Conservation (phyloP, 2,888 invertebrate species). For the Brachyopa scutellaris region DNA sequence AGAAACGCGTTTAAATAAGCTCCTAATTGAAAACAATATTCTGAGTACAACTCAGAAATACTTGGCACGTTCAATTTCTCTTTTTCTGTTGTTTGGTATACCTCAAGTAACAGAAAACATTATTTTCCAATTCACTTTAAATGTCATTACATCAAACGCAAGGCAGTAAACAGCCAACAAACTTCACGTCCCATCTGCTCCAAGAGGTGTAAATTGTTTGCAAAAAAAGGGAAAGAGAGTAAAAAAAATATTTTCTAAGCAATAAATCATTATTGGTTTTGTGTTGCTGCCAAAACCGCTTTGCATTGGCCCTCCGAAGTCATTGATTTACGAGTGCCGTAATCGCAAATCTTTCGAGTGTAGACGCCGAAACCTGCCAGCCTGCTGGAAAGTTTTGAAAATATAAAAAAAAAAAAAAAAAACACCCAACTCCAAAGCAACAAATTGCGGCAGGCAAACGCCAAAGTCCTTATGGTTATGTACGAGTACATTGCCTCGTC, state of each 20-base stretch:
- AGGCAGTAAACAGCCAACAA: conserved; percentile 52
- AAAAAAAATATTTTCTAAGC: conserved; percentile 58
- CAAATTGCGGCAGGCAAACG: conserved; percentile 33
- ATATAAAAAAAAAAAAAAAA: background rate
- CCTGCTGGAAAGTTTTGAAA: conserved; percentile 9
- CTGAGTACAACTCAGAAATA: background rate
- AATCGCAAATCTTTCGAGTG: conserved; percentile 53
- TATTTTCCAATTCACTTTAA: conserved; percentile 53
- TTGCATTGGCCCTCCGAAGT: conserved; percentile 41
- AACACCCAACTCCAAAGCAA: conserved; percentile 13
- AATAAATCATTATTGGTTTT: conserved; percentile 70
- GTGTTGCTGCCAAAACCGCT: conserved; percentile 66
- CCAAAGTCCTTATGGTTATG: conserved; percentile 2
- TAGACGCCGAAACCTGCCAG: conserved; percentile 15
- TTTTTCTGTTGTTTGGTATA: too few relatives aligned
- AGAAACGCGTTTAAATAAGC: background rate
- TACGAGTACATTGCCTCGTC: conserved; percentile 30
- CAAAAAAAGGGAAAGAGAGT: too few relatives aligned
- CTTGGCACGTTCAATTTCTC: too few relatives aligned
- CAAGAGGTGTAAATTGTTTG: conserved; percentile 64
- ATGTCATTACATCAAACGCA: conserved; percentile 39
- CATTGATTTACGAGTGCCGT: conserved; percentile 65
- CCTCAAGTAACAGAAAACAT: conserved; percentile 15
- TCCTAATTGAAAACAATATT: conserved; percentile 14
- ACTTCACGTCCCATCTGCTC: conserved; percentile 61